Evolutionary conservation across 2,113 vertebrate species (phyloP).

Genomic region (Hippoglossus stenolepis): DNA sequence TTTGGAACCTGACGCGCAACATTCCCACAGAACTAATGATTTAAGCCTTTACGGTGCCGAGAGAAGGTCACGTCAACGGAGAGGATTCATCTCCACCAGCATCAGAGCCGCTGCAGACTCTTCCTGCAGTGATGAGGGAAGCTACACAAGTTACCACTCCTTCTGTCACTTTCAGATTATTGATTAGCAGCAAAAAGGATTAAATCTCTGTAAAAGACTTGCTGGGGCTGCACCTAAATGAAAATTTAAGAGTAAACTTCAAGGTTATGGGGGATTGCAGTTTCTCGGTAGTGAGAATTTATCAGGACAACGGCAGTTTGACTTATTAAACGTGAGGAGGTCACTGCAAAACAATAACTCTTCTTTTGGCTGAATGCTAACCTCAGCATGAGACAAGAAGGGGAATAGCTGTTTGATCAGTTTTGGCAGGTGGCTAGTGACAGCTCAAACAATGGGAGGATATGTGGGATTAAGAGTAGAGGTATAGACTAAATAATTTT

Average conservation of each 20-base stretch:
- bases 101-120: background rate
- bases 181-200: constrained; percentile 32
- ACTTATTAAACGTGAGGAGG: constrained; percentile 49
- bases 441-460: constrained; percentile 1
- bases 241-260: constrained; percentile 39
- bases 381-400: constrained; percentile 25
- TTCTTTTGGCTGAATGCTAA: constrained; percentile 23
- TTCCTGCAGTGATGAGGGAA: constrained; percentile 1
- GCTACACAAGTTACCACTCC: constrained; percentile 1
- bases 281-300: constrained; percentile 45
- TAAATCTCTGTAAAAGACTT: constrained; percentile 9
- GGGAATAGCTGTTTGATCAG: constrained; percentile 38
- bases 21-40: constrained; percentile 23
- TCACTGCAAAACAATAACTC: constrained; percentile 50
- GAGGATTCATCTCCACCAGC: background rate
- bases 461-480: background rate
- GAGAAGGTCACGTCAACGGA: constrained; percentile 38
- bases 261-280: constrained; percentile 23
- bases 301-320: constrained; percentile 17
- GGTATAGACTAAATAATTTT: background rate
- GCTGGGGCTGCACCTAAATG: constrained; percentile 8
- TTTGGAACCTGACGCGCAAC: background rate
- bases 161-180: constrained; percentile 25
- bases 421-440: constrained; percentile 5
- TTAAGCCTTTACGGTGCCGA: constrained; percentile 27